A percentile compares a stretch with the other conserved stretches of the same genome.
Evolutionary conservation across 2,888 invertebrate species (phyloP).

Genomic region (Julus scanicus): DNA sequence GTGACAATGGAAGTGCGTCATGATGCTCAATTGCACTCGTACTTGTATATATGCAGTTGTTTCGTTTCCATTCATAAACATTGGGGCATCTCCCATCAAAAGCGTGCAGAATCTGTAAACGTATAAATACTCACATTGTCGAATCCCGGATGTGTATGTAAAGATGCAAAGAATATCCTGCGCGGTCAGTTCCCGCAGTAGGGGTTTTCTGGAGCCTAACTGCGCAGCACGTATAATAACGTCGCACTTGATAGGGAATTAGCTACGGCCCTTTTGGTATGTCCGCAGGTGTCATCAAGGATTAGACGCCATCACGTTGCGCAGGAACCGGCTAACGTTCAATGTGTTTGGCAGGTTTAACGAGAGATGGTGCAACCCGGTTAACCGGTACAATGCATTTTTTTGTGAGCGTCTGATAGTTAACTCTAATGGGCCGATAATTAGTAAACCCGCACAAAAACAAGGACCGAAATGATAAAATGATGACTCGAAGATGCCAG

Average conservation of each 20-base stretch:
- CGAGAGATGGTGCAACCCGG: background rate
- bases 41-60: too few species aligned
- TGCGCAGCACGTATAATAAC: background rate
- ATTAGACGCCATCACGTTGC: too few species aligned
- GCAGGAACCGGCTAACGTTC: background rate
- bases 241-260: background rate
- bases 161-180: background rate
- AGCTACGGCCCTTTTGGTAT: background rate
- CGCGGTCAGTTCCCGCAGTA: too few species aligned
- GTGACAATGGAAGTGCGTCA: too few species aligned
- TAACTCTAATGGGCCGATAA: background rate
- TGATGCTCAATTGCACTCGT: background rate
- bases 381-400: background rate
- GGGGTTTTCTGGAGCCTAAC: too few species aligned
- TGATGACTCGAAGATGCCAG: background rate
- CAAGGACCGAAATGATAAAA: background rate
- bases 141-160: background rate
- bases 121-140: constrained; percentile 12
- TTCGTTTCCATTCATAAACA: too few species aligned
- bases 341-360: background rate
- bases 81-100: background rate
- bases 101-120: background rate
- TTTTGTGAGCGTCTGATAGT: background rate
- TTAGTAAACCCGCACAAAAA: background rate
- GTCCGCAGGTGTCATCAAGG: background rate